Evolutionary conservation across 2,113 vertebrate species (phyloP), one percentile per base, ranked within the genome.

Genomic region (Rhabdomys dilectus): DNA sequence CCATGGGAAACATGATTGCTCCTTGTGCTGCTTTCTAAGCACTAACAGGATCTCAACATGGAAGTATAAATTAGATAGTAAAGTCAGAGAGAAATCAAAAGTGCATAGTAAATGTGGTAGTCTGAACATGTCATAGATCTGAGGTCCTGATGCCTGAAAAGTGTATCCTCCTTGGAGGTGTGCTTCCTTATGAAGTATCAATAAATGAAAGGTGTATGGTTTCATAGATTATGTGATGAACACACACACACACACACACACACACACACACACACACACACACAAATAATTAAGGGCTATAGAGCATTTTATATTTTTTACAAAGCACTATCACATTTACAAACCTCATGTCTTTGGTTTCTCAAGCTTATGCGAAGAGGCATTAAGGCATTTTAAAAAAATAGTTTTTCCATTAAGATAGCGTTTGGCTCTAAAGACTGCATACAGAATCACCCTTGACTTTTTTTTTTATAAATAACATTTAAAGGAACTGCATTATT

Each of bases 161-260:
- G 21, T 62, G 12, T 19, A 80, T 24, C 5, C 21, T 10, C 53
- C 12, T 95, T 42, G 34, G 45, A 78, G 39, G 72, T 70, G 17
- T 2, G n/a, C 48, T 90, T 95, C 12, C 29, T 93, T 34, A 42
- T 56, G 9, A 51, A n/a, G 24, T 75, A 12, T 48, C 21, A 81
- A 4, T 73, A 22, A 88, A 48, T 62, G 17, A 78, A 58, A 90
- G 5, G 13, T 42, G 9, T 42, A 53, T 66, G 29, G 31, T 56
- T 39, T 51, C 10, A 21, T 31, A 39, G 60, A 31, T 31, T 89
- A 60, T 76, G 16, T 70, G 31, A 81, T 89, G 17, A 34, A 92
- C 82, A 81, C 92, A 34, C 88, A 48, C 92, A n/a, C 88, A 34
- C n/a, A n/a, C n/a, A 34, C 92, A n/a, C 88, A 34, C 92, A n/a